A percentile compares a stretch with the other conserved stretches of the same genome.
phyloP scores from a whole-genome alignment of 2,113 vertebrate genomes.

The Casuarius casuarius region DNA sequence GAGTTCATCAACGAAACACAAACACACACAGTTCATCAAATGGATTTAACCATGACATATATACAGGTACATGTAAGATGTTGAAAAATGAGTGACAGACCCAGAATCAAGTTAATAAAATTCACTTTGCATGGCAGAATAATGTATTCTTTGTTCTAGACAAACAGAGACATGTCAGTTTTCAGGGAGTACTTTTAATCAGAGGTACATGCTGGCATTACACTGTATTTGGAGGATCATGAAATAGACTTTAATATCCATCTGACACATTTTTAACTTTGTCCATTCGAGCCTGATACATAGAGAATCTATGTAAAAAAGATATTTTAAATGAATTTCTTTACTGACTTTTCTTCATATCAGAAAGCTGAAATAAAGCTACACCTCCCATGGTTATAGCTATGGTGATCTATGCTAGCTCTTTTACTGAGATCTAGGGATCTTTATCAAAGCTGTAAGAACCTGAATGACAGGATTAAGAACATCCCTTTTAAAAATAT shows the following conservation, averaged over 20 bases:
- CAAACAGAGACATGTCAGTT: not conserved
- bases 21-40: not conserved
- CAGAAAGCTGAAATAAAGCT: not conserved
- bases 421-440: not conserved
- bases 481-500: not conserved
- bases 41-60: not conserved
- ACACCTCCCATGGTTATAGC: not conserved
- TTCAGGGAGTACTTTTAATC: not conserved
- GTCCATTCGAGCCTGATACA: not conserved
- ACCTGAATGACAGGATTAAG: not conserved
- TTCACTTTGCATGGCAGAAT: not conserved
- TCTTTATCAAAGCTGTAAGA: not conserved
- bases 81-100: conserved; percentile 25
- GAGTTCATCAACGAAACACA: not conserved
- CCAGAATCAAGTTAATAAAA: conserved; percentile 49
- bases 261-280: not conserved
- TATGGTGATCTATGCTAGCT: too few species aligned
- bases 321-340: not conserved
- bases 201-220: not conserved
- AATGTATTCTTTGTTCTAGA: not conserved
- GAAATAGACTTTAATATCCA: not conserved
- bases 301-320: not conserved
- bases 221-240: not conserved
- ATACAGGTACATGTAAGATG: not conserved
- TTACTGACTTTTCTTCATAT: not conserved